Conservation (phyloP, 2,888 invertebrate genomes). For the Nematopogon swammerdamellus region DNA sequence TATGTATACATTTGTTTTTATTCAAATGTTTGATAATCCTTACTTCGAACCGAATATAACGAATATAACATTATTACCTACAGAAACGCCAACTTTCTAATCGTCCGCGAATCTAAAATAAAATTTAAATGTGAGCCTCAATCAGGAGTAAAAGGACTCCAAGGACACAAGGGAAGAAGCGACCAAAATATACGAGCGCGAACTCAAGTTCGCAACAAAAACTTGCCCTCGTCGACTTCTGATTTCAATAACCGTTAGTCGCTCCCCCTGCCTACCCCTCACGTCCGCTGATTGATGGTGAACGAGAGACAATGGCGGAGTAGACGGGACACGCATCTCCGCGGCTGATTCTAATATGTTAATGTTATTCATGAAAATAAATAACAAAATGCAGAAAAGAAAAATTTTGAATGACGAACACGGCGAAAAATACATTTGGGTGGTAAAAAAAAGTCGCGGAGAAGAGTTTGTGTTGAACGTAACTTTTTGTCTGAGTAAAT, state of each 20-base stretch:
- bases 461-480: too few species aligned
- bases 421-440: background rate
- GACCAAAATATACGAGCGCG: background rate
- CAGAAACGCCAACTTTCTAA: too few species aligned
- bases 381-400: background rate
- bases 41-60: too few species aligned
- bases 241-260: slow-evolving; percentile 58
- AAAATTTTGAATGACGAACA: background rate
- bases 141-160: background rate
- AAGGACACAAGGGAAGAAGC: background rate
- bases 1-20: too few species aligned
- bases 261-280: slow-evolving; percentile 21
- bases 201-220: background rate
- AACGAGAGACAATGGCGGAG: slow-evolving; percentile 49
- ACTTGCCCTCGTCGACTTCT: slow-evolving; percentile 16
- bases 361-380: background rate
- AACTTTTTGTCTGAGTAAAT: too few species aligned
- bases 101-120: too few species aligned
- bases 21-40: too few species aligned
- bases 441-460: background rate
- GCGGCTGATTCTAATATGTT: slow-evolving; percentile 42
- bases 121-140: too few species aligned
- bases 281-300: slow-evolving; percentile 44
- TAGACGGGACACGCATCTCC: slow-evolving; percentile 16
- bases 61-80: too few species aligned